phyloP scores from a whole-genome alignment of 2,888 invertebrate species.

The Phyllotreta cruciferae region DNA sequence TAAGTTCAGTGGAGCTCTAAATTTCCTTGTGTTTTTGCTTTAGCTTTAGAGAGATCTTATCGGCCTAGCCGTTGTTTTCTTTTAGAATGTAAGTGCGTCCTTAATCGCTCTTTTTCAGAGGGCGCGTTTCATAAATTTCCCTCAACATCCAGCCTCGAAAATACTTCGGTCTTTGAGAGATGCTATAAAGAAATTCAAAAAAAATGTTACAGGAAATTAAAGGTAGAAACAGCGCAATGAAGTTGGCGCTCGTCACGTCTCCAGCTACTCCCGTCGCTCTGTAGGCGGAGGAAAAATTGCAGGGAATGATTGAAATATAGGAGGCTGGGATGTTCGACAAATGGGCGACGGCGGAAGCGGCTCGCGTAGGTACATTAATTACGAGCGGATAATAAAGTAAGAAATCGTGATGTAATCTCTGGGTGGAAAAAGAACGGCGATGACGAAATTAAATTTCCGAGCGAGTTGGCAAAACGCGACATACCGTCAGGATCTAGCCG shows the following conservation, averaged over 20 bases:
- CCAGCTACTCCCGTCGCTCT: no score
- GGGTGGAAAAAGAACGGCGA: background rate
- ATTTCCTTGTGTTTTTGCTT: constrained; percentile 19
- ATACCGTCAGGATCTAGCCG: constrained; percentile 8
- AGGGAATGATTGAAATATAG: no score
- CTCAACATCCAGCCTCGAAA: no score
- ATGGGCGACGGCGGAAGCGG: no score
- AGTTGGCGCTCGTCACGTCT: no score
- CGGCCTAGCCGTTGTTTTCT: constrained; percentile 16
- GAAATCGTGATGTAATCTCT: constrained; percentile 13
- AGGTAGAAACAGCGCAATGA: no score
- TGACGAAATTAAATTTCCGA: constrained; percentile 15
- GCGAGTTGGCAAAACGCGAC: constrained; percentile 12
- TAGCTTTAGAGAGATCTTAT: constrained; percentile 10
- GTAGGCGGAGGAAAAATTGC: no score
- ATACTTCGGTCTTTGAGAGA: no score
- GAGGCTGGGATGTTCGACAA: no score
- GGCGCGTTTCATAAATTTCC: no score
- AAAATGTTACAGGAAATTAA: no score
- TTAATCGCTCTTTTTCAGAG: constrained; percentile 2
- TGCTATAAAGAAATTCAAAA: no score
- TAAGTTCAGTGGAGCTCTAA: constrained; percentile 14
- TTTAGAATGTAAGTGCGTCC: constrained; percentile 8
- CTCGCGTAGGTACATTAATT: background rate
- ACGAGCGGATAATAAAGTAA: background rate